Percentiles rank a stretch among this genome's conserved stretches.
Evolutionary conservation across 1,140 invertebrate species (phyloP).

Genomic region (Hormaphis cornu): DNA sequence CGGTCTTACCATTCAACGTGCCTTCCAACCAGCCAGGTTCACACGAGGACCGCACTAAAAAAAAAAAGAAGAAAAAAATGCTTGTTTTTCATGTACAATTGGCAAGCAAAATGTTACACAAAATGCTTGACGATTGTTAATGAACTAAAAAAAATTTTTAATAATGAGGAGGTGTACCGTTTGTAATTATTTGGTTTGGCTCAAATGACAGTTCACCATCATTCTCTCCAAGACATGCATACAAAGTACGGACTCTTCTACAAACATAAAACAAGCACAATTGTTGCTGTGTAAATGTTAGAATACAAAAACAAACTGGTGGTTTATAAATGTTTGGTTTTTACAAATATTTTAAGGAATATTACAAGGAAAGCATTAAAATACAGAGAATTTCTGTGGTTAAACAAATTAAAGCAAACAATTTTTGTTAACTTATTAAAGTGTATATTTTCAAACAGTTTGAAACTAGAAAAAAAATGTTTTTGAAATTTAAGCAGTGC

Average conservation of each 20-base stretch:
- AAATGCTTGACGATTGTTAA: not conserved
- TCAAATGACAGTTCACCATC: constrained; percentile 95
- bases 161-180: constrained; percentile 59
- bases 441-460: not conserved
- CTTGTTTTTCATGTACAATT: not conserved
- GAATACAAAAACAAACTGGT: not conserved
- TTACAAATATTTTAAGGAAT: not conserved
- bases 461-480: no score
- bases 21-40: constrained; percentile 97
- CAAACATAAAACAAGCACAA: constrained; percentile 37
- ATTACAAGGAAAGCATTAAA: not conserved
- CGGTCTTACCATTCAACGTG: constrained; percentile 82
- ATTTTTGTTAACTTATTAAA: not conserved
- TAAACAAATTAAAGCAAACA: no score
- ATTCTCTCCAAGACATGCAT: constrained; percentile 90
- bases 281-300: not conserved
- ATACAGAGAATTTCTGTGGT: not conserved
- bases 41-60: constrained; percentile 72
- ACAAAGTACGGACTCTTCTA: constrained; percentile 80
- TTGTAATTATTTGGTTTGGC: constrained; percentile 94
- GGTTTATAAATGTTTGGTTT: not conserved
- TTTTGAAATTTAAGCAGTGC: no score
- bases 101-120: not conserved
- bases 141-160: not conserved
- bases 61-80: constrained; percentile 15